phyloP scores from a whole-genome alignment of 2,113 vertebrate genomes.

The Lophura nycthemera region DNA sequence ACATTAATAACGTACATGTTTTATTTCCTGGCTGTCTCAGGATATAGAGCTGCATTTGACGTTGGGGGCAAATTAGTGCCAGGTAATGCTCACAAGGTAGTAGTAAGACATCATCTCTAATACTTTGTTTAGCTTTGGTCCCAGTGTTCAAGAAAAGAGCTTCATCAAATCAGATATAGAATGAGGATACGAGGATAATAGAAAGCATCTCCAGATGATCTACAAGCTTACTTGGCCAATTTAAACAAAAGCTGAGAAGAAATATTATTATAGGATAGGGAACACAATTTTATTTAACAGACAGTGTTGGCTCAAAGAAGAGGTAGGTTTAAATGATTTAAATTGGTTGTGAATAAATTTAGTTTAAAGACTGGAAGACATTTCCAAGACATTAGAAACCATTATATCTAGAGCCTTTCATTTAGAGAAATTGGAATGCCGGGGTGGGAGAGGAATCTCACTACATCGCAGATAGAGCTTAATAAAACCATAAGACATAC shows the following conservation, averaged over 20 bases:
- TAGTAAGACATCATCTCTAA: background rate
- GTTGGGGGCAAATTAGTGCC: background rate
- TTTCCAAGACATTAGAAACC: background rate
- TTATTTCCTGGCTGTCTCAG: background rate
- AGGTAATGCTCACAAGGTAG: background rate
- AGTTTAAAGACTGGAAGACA: background rate
- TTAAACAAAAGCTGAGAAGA: background rate
- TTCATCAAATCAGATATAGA: background rate
- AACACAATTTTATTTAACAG: background rate
- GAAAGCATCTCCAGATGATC: background rate
- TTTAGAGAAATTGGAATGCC: background rate
- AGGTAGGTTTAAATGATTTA: background rate
- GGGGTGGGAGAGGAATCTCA: background rate
- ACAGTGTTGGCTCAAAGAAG: background rate
- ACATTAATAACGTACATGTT: background rate
- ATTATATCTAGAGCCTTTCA: background rate
- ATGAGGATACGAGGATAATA: background rate
- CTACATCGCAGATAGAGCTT: background rate
- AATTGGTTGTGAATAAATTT: background rate
- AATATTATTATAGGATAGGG: background rate
- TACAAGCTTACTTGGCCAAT: background rate
- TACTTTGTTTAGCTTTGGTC: background rate
- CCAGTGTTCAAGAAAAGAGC: background rate
- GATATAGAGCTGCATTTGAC: background rate
- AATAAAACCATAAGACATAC: accelerated